Evolutionary conservation across 1,140 invertebrate genomes (phyloP).

Genomic region (Nasonia longicornis): DNA sequence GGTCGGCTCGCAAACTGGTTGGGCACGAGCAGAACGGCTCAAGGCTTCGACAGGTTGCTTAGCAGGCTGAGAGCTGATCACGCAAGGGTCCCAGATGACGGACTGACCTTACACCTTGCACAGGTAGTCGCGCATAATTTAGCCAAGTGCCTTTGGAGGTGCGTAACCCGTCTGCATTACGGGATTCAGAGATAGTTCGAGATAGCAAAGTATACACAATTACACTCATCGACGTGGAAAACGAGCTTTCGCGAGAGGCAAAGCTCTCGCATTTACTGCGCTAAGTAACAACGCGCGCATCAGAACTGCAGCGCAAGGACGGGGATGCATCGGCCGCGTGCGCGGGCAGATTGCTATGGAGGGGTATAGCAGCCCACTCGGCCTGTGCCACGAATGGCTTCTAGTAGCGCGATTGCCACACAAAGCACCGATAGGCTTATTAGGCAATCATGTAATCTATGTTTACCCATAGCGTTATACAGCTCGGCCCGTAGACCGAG

Average conservation of each 20-base stretch:
- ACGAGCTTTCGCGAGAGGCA: not conserved
- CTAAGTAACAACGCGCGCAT: not conserved
- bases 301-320: not conserved
- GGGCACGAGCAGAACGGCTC: slow-evolving; percentile 33
- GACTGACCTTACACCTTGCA: slow-evolving; percentile 59
- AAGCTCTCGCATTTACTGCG: not conserved
- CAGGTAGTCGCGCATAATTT: slow-evolving; percentile 9
- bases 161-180: too few relatives aligned
- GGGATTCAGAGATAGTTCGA: too few relatives aligned
- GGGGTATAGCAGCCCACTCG: not conserved
- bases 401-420: slow-evolving; percentile 24
- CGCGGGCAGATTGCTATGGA: not conserved
- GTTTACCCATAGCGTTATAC: slow-evolving; percentile 39
- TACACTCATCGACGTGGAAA: not conserved
- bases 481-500: not conserved
- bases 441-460: slow-evolving; percentile 55
- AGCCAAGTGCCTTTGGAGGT: not conserved
- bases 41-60: slow-evolving; percentile 53
- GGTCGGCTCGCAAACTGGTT: slow-evolving; percentile 34
- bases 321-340: slow-evolving; percentile 21
- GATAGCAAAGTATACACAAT: too few relatives aligned
- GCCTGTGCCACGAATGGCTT: slow-evolving; percentile 23
- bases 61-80: slow-evolving; percentile 17
- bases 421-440: slow-evolving; percentile 56
- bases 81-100: slow-evolving; percentile 42